These are phyloP conservation scores for Muscicapa striata DNA, from an alignment of 2,797 vertebrate species.

Conservation along the genomic window DNA sequence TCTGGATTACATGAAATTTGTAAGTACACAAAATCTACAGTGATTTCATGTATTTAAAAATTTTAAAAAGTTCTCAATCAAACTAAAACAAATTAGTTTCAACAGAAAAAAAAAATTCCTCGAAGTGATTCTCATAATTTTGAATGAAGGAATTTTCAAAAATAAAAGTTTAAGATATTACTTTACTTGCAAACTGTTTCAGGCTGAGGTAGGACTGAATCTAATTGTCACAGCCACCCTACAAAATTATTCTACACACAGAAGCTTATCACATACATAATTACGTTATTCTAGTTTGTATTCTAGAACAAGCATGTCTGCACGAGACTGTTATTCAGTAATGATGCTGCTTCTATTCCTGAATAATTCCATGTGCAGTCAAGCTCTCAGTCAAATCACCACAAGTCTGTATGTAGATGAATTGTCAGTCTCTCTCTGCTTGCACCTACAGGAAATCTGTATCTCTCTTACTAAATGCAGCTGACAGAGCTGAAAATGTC, in stretches of 20 bases:
- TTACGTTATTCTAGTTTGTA: slow-evolving; percentile 10
- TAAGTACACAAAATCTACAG: neutral
- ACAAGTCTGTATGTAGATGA: neutral
- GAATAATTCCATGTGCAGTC: slow-evolving; percentile 9
- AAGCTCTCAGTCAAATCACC: slow-evolving; percentile 42
- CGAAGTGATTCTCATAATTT: neutral
- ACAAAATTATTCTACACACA: neutral
- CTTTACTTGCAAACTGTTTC: neutral
- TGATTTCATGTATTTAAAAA: neutral
- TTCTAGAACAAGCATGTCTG: slow-evolving; percentile 20
- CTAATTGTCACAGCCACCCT: neutral
- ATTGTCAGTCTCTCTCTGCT: neutral
- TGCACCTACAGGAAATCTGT: slow-evolving; percentile 6
- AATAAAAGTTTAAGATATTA: neutral
- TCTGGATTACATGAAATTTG: neutral
- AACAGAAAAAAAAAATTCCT: neutral
- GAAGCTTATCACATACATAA: neutral
- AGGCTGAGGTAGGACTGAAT: neutral
- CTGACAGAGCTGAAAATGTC: neutral
- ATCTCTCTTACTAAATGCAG: slow-evolving; percentile 11
- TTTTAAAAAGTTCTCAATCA: neutral
- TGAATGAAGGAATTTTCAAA: neutral
- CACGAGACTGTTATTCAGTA: neutral
- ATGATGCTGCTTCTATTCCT: slow-evolving; percentile 36
- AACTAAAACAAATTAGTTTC: neutral